A percentile compares a stretch with the other conserved stretches of the same genome.
Evolutionary conservation across 1,140 invertebrate genomes (phyloP).

Genomic region (Leptinotarsa undecemlineata): DNA sequence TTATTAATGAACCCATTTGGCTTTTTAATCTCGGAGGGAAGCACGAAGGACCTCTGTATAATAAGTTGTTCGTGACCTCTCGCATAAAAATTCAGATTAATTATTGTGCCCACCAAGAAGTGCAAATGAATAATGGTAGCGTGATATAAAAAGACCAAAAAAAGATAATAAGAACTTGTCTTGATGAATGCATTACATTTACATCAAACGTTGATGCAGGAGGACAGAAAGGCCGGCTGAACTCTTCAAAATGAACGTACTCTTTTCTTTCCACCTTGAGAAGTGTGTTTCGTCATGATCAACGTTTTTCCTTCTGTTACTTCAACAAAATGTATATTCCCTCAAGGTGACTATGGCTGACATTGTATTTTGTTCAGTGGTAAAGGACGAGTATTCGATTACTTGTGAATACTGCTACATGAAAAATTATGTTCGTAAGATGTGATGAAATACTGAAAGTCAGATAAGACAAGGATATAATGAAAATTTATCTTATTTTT

Average conservation of each 20-base stretch:
- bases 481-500: too few species aligned
- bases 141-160: conserved; percentile 21
- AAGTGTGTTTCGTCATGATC: background rate
- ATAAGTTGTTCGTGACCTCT: conserved; percentile 17
- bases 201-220: conserved; percentile 1
- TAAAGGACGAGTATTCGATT: too few species aligned
- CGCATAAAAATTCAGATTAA: conserved; percentile 15
- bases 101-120: conserved; percentile 19
- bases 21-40: background rate
- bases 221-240: conserved; percentile 6
- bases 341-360: too few species aligned
- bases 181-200: background rate
- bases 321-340: too few species aligned
- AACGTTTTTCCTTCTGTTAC: too few species aligned
- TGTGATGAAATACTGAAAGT: too few species aligned
- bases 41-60: conserved; percentile 11
- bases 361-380: too few species aligned
- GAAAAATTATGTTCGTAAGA: too few species aligned
- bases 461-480: too few species aligned
- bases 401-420: too few species aligned
- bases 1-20: conserved; percentile 11
- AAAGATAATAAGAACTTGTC: conserved; percentile 9
- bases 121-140: conserved; percentile 20
- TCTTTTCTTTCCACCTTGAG: too few species aligned
- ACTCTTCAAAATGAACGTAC: too few species aligned